Percentiles rank a stretch among this genome's conserved stretches.
Conservation (phyloP, 2,888 invertebrate species). For the Platypus cylindrus region DNA sequence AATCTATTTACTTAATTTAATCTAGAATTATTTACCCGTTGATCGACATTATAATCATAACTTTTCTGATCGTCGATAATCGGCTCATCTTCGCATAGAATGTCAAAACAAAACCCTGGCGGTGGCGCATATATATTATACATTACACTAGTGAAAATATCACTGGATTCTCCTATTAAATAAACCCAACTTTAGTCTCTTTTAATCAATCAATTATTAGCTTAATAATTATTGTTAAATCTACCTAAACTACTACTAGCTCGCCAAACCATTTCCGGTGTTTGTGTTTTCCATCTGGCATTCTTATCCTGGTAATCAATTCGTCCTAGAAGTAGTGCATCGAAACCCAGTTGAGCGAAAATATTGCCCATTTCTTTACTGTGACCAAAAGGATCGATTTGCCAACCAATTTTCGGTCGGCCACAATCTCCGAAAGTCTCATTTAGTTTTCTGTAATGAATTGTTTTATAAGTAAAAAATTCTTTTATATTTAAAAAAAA, state of each 20-base stretch:
- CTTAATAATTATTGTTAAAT: not conserved
- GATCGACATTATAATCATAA: conserved; percentile 71
- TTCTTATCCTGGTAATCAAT: conserved; percentile 77
- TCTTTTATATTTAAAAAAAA: too few relatives aligned
- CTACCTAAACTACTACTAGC: conserved; percentile 58
- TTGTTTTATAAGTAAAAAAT: too few relatives aligned
- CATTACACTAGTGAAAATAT: conserved; percentile 47
- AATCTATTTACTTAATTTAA: too few relatives aligned
- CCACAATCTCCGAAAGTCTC: conserved; percentile 62
- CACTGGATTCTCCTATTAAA: conserved; percentile 43
- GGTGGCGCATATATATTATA: conserved; percentile 78
- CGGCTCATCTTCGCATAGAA: conserved; percentile 70
- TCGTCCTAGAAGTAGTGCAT: conserved; percentile 76
- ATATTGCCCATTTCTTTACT: conserved; percentile 75
- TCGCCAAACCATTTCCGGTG: conserved; percentile 77
- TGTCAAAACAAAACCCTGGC: conserved; percentile 85
- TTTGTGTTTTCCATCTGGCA: conserved; percentile 42
- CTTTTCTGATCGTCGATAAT: conserved; percentile 73
- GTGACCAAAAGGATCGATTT: conserved; percentile 78
- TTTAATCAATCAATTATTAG: too few relatives aligned
- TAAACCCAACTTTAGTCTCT: not conserved
- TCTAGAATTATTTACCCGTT: conserved; percentile 40
- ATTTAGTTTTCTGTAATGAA: conserved; percentile 35
- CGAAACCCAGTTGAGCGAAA: conserved; percentile 75
- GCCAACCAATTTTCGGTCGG: conserved; percentile 65